Conservation (phyloP, 2,113 vertebrate genomes). For the Ophthalmolycus amberensis region DNA sequence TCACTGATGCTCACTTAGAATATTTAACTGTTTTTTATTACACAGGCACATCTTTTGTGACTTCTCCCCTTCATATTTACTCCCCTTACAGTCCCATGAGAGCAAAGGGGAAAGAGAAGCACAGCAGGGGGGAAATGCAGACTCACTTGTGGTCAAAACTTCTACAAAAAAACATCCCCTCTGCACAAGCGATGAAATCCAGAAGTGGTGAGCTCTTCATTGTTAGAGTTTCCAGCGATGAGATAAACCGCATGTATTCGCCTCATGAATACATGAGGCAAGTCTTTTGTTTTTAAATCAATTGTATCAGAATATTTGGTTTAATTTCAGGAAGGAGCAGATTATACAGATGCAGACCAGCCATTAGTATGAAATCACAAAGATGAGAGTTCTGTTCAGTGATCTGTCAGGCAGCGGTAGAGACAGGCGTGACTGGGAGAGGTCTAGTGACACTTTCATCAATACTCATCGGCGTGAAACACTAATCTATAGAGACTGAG, state of each 20-base stretch:
- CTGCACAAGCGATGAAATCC: constrained; percentile 15
- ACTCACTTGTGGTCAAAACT: constrained; percentile 68
- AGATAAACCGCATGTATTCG: background rate
- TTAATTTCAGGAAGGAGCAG: constrained; percentile 12
- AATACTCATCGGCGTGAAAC: constrained; percentile 63
- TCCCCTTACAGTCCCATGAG: constrained; percentile 66
- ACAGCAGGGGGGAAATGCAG: constrained; percentile 43
- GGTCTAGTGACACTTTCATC: constrained; percentile 65
- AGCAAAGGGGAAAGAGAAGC: constrained; percentile 54
- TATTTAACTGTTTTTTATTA: background rate
- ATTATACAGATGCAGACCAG: background rate
- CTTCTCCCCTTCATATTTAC: constrained; percentile 33
- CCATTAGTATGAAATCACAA: background rate
- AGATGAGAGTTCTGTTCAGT: constrained; percentile 19
- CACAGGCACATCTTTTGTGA: background rate
- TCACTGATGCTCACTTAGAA: background rate
- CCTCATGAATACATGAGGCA: background rate
- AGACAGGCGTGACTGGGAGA: constrained; percentile 76
- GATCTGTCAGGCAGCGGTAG: constrained; percentile 57
- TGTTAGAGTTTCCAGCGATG: background rate
- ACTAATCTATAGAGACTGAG: constrained; percentile 71
- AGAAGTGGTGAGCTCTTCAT: constrained; percentile 9
- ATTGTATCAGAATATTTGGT: constrained; percentile 18
- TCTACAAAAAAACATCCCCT: constrained; percentile 40
- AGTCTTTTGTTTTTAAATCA: background rate